phyloP scores from a whole-genome alignment of 2,888 invertebrate species.

The Limnephilus auricula region DNA sequence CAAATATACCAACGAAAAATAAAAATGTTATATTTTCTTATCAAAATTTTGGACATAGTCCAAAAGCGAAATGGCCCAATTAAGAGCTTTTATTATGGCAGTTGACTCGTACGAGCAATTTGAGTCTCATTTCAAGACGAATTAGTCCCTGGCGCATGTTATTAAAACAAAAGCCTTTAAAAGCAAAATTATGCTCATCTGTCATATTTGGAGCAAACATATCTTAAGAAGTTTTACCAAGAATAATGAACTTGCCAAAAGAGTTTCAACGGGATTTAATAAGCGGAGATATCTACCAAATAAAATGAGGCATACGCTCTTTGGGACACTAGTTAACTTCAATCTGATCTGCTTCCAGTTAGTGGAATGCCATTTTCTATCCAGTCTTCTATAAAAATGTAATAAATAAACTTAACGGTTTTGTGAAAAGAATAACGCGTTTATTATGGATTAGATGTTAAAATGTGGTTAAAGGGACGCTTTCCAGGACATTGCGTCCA shows the following conservation, averaged over 20 bases:
- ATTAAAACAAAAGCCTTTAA: slow-evolving; percentile 2
- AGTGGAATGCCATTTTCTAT: not conserved
- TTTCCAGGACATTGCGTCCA: slow-evolving; percentile 45
- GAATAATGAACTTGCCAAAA: not conserved
- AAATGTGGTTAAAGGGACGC: slow-evolving; percentile 43
- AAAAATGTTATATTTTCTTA: not conserved
- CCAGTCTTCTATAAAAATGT: not conserved
- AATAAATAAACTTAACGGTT: slow-evolving; percentile 15
- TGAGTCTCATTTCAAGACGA: not conserved
- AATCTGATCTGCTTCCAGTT: not conserved
- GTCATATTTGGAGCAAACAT: not conserved
- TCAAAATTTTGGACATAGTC: not conserved
- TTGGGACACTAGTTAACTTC: not conserved
- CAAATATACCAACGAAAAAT: not conserved
- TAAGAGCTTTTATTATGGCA: not conserved
- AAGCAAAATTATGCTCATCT: not conserved
- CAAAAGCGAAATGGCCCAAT: not conserved
- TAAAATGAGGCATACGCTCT: too few relatives aligned
- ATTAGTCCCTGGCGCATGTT: not conserved
- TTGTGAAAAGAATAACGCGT: slow-evolving; percentile 35
- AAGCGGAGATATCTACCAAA: not conserved
- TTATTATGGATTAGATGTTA: slow-evolving; percentile 49
- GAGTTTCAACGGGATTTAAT: not conserved
- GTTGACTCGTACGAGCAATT: not conserved
- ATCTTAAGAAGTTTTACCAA: not conserved